Percentiles rank a stretch among this genome's conserved stretches.
Conservation (phyloP, 1,140 invertebrate genomes). For the Drosophila watanabei region DNA sequence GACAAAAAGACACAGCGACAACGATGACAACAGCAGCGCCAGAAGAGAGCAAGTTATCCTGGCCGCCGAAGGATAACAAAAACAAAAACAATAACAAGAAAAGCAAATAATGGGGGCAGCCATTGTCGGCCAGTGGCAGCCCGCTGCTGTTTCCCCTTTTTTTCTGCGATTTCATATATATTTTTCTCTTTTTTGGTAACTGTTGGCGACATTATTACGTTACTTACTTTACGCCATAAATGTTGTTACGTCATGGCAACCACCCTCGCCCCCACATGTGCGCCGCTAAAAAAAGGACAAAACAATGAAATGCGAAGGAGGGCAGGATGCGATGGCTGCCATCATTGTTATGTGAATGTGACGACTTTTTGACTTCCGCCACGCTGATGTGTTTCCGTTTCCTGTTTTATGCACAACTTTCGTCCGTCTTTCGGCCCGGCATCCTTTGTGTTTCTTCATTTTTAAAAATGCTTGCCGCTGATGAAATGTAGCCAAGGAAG, state of each 20-base stretch:
- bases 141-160: conserved; percentile 42
- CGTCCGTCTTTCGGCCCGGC: conserved; percentile 43
- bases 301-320: conserved; percentile 46
- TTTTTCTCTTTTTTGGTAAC: conserved; percentile 61
- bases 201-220: conserved; percentile 83
- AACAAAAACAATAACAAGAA: not conserved
- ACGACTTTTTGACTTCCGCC: conserved; percentile 85
- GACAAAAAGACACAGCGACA: conserved; percentile 50
- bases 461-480: conserved; percentile 57
- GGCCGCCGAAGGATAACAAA: conserved; percentile 49
- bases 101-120: conserved; percentile 50
- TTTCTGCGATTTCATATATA: conserved; percentile 1
- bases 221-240: conserved; percentile 81
- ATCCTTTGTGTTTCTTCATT: conserved; percentile 32
- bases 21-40: conserved; percentile 48
- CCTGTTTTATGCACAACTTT: conserved; percentile 80
- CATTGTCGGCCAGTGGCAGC: conserved; percentile 55
- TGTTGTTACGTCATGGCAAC: conserved; percentile 74
- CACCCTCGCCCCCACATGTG: conserved; percentile 4
- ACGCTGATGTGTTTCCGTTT: conserved; percentile 85
- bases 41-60: conserved; percentile 52
- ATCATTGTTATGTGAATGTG: conserved; percentile 85
- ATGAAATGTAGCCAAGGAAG: conserved; percentile 76
- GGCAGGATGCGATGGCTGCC: conserved; percentile 54
- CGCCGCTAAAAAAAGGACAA: conserved; percentile 52